Base-by-base conservation (phyloP, 1,140 invertebrate species). In the Littorina saxatilis region DNA sequence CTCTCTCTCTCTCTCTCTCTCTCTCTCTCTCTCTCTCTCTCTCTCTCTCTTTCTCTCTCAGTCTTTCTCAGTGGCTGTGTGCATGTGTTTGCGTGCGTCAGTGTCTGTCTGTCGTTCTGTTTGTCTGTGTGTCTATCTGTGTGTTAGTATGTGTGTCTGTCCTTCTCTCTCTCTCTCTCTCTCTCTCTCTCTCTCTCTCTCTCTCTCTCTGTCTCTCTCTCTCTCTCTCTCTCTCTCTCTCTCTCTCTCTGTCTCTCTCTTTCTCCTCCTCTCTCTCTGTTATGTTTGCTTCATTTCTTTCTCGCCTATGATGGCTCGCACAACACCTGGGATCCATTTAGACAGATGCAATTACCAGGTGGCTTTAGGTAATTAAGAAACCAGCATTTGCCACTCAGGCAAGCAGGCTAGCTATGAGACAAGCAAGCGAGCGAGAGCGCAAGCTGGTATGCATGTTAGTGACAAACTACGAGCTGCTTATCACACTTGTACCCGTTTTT, bases 261-360 rank as follows among this genome's bases (percentile, higher is more conserved):
- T 27, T 58, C 55, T 58, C 55, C 27, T n/a, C 27, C 55, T 58
- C 55, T 58, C 55, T 58, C 55, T 58, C 55, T 58, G 17, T n/a
- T n/a, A n/a, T n/a, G n/a, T n/a, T n/a, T n/a, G n/a, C n/a, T n/a
- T n/a, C n/a, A n/a, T n/a, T n/a, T n/a, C n/a, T n/a, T n/a, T n/a
- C n/a, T n/a, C n/a, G n/a, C n/a, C n/a, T n/a, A n/a, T n/a, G n/a
- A n/a, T n/a, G n/a, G n/a, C n/a, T n/a, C n/a, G n/a, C n/a, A n/a
- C n/a, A n/a, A n/a, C n/a, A n/a, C n/a, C n/a, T n/a, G n/a, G n/a
- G n/a, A n/a, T n/a, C n/a, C n/a, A n/a, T n/a, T n/a, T n/a, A n/a
- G n/a, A n/a, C n/a, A n/a, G n/a, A n/a, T n/a, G n/a, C n/a, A n/a
- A n/a, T n/a, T n/a, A n/a, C n/a, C n/a, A n/a, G n/a, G n/a, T n/a